These are phyloP conservation scores for Osmerus mordax DNA, from an alignment of 2,113 vertebrate genomes.

Conservation along the genomic window DNA sequence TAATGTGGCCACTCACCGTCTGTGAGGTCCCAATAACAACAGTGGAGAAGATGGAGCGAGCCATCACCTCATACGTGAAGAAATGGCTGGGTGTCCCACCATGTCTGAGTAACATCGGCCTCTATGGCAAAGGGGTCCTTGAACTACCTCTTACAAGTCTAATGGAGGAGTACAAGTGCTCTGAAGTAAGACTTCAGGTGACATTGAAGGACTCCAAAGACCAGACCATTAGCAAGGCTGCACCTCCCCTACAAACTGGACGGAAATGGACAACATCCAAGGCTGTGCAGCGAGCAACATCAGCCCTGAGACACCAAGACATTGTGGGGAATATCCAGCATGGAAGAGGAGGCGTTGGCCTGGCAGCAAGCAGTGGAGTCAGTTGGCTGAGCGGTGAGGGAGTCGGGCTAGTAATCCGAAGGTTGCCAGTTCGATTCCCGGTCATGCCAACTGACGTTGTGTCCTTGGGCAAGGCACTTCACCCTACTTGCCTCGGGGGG, in stretches of 20 bases:
- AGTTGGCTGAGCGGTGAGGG: no score
- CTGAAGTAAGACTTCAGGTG: slow-evolving; percentile 7
- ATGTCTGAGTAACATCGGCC: not conserved
- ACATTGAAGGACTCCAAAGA: not conserved
- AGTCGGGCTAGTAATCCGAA: no score
- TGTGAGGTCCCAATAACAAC: not conserved
- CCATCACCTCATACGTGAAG: not conserved
- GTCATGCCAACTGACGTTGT: no score
- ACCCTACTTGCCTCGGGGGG: no score
- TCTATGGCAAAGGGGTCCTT: not conserved
- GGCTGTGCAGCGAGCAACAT: slow-evolving; percentile 4
- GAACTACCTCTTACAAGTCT: slow-evolving; percentile 1
- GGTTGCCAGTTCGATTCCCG: no score
- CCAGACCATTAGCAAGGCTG: not conserved
- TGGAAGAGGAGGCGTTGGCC: slow-evolving; percentile 1
- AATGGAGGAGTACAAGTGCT: slow-evolving; percentile 7
- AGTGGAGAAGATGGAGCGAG: slow-evolving; percentile 2
- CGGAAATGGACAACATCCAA: slow-evolving; percentile 3
- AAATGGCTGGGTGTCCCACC: slow-evolving; percentile 2
- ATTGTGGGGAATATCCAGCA: slow-evolving; percentile 8
- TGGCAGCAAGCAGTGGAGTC: not conserved
- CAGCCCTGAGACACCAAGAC: slow-evolving; percentile 8
- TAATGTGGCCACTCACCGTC: slow-evolving; percentile 5
- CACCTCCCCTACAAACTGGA: not conserved
- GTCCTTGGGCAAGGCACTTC: no score